Evolutionary conservation across 2,113 vertebrate species (phyloP), one percentile per base, ranked within the genome.

Genomic region (Osmerus mordax): DNA sequence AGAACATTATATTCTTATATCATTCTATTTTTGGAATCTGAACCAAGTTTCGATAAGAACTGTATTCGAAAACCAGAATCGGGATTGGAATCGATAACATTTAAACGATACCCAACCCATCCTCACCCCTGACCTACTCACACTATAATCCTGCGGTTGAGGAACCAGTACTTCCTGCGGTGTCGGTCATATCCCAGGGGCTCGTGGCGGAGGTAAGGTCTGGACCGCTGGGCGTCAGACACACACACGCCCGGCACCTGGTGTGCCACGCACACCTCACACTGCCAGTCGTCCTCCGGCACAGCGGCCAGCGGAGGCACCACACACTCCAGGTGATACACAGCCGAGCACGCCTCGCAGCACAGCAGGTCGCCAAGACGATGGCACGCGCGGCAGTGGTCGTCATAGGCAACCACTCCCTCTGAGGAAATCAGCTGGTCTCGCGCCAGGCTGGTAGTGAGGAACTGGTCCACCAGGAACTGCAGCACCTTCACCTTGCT

Each of bases 201-300:
- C 65, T 99, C 96, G 4, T 97, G 97, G 53, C 97, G 95, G 85
- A 99, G 94, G 78, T 98, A 99, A 0, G 97, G 97, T 83, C 93
- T 93, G 83, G 92, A 96, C 90, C 96, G 98, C 93, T 99, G 97
- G 62, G 94, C 94, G 91, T 99, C 96, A 59, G 95, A 91, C 76
- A 99, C 90, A 69, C 95, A 97, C 94, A 98, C 96, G 0, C 97
- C 97, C 1, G 96, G 92, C 86, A 99, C 96, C 87, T 96, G 94
- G 75, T 99, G 97, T 1, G 96, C 96, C 71, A 97, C 97, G 2
- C 97, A 99, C 23, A 99, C 93, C 88, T 99, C 97, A 28, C 97
- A 99, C 93, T 98, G 97, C 97, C 97, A 99, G 74, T 99, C 97
- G 1, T 99, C 97, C 89, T 99, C 97, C 0, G 97, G 97, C 14